Percentiles rank a stretch among this genome's conserved stretches.
Conservation (phyloP, 2,888 invertebrate genomes). For the Charanyca ferruginea region DNA sequence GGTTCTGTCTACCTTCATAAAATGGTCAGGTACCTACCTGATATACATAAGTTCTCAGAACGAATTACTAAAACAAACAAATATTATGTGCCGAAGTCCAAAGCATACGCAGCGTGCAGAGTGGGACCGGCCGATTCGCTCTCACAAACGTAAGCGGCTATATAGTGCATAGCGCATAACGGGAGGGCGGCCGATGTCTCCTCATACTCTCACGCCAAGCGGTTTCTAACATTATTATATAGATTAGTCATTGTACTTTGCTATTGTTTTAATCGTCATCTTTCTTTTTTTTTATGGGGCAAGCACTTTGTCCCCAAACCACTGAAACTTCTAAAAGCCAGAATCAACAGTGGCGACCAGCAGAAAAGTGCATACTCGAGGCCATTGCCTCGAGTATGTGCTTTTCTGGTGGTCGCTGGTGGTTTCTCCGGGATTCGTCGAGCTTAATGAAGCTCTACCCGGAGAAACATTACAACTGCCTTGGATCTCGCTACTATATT, state of each 20-base stretch:
- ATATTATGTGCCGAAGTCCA: conserved; percentile 36
- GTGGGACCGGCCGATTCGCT: conserved; percentile 67
- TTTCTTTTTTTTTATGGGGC: too few species aligned
- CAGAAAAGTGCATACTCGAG: too few species aligned
- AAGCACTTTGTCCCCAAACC: too few species aligned
- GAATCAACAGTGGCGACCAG: too few species aligned
- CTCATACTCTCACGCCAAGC: conserved; percentile 65
- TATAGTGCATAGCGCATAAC: conserved; percentile 69
- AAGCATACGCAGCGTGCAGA: conserved; percentile 45
- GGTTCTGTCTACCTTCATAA: too few species aligned
- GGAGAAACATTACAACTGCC: too few species aligned
- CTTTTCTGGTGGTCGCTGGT: too few species aligned
- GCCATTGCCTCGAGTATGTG: too few species aligned
- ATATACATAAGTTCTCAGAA: neutral
- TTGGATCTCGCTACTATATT: too few species aligned
- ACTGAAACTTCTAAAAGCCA: too few species aligned
- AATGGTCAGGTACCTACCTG: neutral
- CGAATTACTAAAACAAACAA: conserved; percentile 15
- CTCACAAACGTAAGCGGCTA: conserved; percentile 67
- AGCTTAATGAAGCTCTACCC: too few species aligned
- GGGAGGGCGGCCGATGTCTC: conserved; percentile 67
- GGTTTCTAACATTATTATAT: conserved; percentile 52
- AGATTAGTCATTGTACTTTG: conserved; percentile 45
- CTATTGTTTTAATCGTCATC: conserved; percentile 39
- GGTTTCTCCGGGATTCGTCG: too few species aligned